phyloP scores from a whole-genome alignment of 2,113 vertebrate genomes.

The Oenanthe melanoleuca region DNA sequence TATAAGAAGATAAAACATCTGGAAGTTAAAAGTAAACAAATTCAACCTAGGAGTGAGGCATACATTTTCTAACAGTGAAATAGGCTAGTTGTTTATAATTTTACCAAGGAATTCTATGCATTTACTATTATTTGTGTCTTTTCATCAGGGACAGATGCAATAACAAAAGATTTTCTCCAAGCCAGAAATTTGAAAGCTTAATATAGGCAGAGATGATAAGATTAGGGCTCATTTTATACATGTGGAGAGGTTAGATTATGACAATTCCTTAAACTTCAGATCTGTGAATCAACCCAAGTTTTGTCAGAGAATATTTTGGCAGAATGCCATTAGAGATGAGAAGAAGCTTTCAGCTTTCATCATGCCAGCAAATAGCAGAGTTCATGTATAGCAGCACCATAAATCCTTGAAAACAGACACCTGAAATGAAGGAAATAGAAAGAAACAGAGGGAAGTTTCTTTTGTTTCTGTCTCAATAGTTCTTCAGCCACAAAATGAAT shows the following conservation, averaged over 20 bases:
- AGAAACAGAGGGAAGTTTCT: not conserved
- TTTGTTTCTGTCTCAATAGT: not conserved
- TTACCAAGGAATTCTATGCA: not conserved
- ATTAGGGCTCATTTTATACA: not conserved
- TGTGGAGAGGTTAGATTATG: not conserved
- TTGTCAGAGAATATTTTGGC: constrained; percentile 34
- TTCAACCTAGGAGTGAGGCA: not conserved
- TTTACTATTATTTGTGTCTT: not conserved
- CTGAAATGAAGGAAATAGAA: constrained; percentile 7
- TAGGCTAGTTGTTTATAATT: not conserved
- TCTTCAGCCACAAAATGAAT: not conserved
- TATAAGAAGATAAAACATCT: not conserved
- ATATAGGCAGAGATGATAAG: not conserved
- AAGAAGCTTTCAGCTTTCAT: constrained; percentile 38
- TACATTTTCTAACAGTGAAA: not conserved
- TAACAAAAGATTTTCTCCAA: not conserved
- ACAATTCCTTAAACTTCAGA: constrained; percentile 19
- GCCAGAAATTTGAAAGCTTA: not conserved
- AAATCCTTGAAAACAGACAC: constrained; percentile 5
- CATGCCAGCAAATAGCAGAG: constrained; percentile 10
- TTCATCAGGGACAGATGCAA: not conserved
- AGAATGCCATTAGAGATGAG: constrained; percentile 14
- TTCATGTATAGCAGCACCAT: not conserved
- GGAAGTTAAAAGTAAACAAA: constrained; percentile 2
- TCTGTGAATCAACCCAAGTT: constrained; percentile 37